Percentiles rank a stretch among this genome's conserved stretches.
Evolutionary conservation across 2,113 vertebrate species (phyloP).

Genomic region (Dascyllus trimaculatus): DNA sequence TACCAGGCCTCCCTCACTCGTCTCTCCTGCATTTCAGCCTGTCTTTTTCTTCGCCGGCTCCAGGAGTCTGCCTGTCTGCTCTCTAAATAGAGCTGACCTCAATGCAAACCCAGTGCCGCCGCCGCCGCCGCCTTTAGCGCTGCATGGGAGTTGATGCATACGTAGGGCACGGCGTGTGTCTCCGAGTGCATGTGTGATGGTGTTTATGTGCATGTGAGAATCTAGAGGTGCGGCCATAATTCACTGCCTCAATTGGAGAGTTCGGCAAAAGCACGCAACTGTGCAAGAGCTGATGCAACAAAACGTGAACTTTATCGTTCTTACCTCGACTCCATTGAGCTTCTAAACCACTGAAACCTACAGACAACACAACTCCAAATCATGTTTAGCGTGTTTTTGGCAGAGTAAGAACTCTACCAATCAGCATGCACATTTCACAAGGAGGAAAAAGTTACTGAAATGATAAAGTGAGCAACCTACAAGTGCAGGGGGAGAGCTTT

Average conservation of each 20-base stretch:
- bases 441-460: conserved; percentile 4
- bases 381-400: conserved; percentile 4
- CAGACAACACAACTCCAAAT: conserved; percentile 23
- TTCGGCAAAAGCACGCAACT: neutral
- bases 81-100: conserved; percentile 86
- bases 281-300: conserved; percentile 44
- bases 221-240: neutral
- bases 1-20: conserved; percentile 66
- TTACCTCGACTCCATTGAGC: neutral
- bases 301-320: conserved; percentile 23
- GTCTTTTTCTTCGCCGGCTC: conserved; percentile 68
- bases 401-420: neutral
- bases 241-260: conserved; percentile 12
- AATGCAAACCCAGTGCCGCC: conserved; percentile 71
- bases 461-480: conserved; percentile 24
- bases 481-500: conserved; percentile 11
- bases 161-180: neutral
- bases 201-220: conserved; percentile 9
- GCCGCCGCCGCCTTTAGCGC: conserved; percentile 72
- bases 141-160: conserved; percentile 42
- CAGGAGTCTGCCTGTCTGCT: conserved; percentile 83
- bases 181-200: neutral
- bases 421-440: neutral
- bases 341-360: conserved; percentile 34
- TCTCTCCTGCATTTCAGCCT: conserved; percentile 60